Percentiles rank a stretch among this genome's conserved stretches.
phyloP scores from a whole-genome alignment of 2,888 invertebrate genomes.

The Drosophila hawaiiensis region DNA sequence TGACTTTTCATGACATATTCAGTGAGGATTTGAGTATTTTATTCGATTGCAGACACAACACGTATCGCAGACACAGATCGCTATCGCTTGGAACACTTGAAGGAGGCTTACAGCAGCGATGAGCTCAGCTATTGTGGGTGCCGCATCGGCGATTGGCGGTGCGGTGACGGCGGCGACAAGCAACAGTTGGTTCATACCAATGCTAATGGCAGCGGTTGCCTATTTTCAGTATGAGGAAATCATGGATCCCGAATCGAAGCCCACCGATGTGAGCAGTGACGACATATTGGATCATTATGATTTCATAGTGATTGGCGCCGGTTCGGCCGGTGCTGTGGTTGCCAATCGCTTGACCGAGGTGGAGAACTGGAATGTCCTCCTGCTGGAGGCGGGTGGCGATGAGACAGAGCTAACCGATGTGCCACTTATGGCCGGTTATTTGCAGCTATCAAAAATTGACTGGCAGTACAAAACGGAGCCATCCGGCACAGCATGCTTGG shows the following conservation, averaged over 20 bases:
- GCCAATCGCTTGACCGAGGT: conserved; percentile 93
- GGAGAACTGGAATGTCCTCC: conserved; percentile 91
- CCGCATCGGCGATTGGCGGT: conserved; percentile 89
- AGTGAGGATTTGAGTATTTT: conserved; percentile 13
- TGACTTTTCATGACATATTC: conserved; percentile 44
- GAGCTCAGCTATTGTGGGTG: conserved; percentile 88
- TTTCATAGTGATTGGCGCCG: conserved; percentile 94
- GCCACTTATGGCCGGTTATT: conserved; percentile 93
- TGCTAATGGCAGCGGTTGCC: conserved; percentile 93
- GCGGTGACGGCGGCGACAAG: conserved; percentile 89
- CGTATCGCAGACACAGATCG: conserved; percentile 16
- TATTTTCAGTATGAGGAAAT: conserved; percentile 95
- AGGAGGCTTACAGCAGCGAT: conserved; percentile 86
- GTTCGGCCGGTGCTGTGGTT: conserved; percentile 95
- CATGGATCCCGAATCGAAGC: conserved; percentile 92
- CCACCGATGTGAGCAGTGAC: conserved; percentile 89
- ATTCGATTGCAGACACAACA: conserved; percentile 56
- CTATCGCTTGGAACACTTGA: conserved; percentile 3
- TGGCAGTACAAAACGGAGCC: conserved; percentile 98
- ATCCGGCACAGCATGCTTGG: conserved; percentile 92
- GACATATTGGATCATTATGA: conserved; percentile 89
- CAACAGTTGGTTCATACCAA: conserved; percentile 93
- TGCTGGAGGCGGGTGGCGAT: conserved; percentile 95
- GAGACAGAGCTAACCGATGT: conserved; percentile 96
- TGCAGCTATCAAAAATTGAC: conserved; percentile 94